A percentile compares a stretch with the other conserved stretches of the same genome.
These are phyloP conservation scores for Acanthosepion esculentum DNA, from an alignment of 2,888 invertebrate species.

Conservation along the genomic window DNA sequence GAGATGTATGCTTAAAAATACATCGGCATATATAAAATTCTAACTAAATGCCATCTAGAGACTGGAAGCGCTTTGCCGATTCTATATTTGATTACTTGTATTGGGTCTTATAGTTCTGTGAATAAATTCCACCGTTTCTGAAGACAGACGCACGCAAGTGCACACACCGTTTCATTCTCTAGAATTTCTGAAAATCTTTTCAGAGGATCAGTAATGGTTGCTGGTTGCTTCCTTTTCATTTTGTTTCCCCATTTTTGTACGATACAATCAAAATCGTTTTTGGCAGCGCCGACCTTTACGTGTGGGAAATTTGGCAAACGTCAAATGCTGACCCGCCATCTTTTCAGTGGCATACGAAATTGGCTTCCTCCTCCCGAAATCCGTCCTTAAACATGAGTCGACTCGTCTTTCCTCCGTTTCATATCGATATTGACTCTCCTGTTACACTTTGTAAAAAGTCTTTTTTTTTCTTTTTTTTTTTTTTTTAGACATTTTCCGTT, in stretches of 20 bases:
- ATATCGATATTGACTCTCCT: not conserved
- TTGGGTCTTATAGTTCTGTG: too few relatives aligned
- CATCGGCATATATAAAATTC: too few relatives aligned
- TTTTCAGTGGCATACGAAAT: slow-evolving; percentile 11
- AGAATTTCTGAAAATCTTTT: not conserved
- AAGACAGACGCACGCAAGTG: too few relatives aligned
- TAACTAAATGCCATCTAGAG: too few relatives aligned
- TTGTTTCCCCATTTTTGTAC: not conserved
- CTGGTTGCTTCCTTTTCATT: not conserved
- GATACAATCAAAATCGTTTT: slow-evolving; percentile 16
- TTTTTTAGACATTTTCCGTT: not conserved
- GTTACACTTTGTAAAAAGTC: not conserved
- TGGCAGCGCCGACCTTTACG: not conserved
- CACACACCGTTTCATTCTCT: not conserved
- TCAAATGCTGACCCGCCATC: slow-evolving; percentile 6
- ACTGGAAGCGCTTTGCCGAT: too few relatives aligned
- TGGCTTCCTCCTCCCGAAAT: not conserved
- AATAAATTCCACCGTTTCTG: too few relatives aligned
- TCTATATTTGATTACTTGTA: too few relatives aligned
- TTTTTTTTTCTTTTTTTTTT: not conserved
- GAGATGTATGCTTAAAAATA: too few relatives aligned
- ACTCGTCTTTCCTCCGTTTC: not conserved
- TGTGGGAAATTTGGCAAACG: not conserved
- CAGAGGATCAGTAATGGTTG: not conserved
- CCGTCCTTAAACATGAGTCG: slow-evolving; percentile 6